These are phyloP conservation scores for Bedellia somnulentella DNA, from an alignment of 2,888 invertebrate genomes.

Conservation along the genomic window DNA sequence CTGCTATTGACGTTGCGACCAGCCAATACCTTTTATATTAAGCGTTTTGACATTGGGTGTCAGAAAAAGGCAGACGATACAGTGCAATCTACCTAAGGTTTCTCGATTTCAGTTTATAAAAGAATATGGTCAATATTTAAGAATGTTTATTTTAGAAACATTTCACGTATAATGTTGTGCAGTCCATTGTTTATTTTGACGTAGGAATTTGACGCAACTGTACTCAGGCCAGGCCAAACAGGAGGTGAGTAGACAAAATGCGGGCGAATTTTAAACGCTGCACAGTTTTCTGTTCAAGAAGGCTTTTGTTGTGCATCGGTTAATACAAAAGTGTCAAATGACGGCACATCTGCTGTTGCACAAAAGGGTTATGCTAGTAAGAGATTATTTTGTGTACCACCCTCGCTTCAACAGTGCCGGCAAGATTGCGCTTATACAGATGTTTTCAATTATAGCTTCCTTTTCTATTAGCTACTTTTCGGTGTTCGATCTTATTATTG, in stretches of 20 bases:
- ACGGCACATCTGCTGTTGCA: slow-evolving; percentile 54
- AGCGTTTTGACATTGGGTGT: no score
- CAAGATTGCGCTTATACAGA: slow-evolving; percentile 58
- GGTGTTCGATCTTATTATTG: no score
- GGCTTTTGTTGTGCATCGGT: slow-evolving; percentile 60
- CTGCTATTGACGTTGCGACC: slow-evolving; percentile 55
- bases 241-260: slow-evolving; percentile 31
- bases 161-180: no score
- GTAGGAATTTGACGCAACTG: no score
- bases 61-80: no score
- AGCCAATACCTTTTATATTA: no score
- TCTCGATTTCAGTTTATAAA: no score
- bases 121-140: no score
- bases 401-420: slow-evolving; percentile 22
- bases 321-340: slow-evolving; percentile 63
- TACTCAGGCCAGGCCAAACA: not conserved
- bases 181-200: no score
- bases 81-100: no score
- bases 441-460: slow-evolving; percentile 27
- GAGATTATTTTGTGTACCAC: slow-evolving; percentile 59
- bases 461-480: slow-evolving; percentile 12
- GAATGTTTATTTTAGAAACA: no score
- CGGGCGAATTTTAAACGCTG: slow-evolving; percentile 51
- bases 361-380: slow-evolving; percentile 55
- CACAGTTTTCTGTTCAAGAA: slow-evolving; percentile 58